Conservation (phyloP, 2,797 vertebrate genomes). For the Artibeus jamaicensis region DNA sequence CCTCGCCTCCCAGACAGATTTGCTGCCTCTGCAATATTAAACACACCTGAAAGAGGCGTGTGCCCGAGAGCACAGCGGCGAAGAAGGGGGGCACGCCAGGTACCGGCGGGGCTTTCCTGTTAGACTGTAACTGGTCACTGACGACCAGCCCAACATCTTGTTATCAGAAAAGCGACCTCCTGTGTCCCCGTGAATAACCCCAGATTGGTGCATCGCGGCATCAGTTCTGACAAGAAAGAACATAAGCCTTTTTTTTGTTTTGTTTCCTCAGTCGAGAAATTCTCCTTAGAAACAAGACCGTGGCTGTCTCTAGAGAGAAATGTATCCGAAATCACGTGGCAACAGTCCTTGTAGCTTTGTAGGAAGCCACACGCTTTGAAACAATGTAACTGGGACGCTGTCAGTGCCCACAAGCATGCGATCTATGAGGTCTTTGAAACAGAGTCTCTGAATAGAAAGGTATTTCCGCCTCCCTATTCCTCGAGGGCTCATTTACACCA, state of each 20-base stretch:
- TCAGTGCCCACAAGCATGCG: background rate
- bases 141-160: slow-evolving; percentile 72
- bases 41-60: slow-evolving; percentile 88
- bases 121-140: slow-evolving; percentile 67
- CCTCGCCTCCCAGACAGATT: slow-evolving; percentile 96
- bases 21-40: slow-evolving; percentile 96
- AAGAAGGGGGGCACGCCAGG: slow-evolving; percentile 75
- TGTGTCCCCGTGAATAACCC: slow-evolving; percentile 38
- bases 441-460: background rate
- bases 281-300: background rate
- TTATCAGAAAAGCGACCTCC: slow-evolving; percentile 45
- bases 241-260: background rate
- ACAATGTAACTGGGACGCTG: background rate
- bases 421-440: background rate
- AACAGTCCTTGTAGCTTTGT: background rate
- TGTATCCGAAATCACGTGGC: background rate
- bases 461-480: background rate
- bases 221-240: background rate
- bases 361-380: background rate
- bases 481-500: rapidly evolving
- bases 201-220: background rate
- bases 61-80: slow-evolving; percentile 78
- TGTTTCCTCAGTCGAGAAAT: background rate
- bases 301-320: background rate
- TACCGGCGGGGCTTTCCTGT: slow-evolving; percentile 77